These are phyloP conservation scores for Paramisgurnus dabryanus DNA, from an alignment of 2,113 vertebrate genomes.

Conservation along the genomic window DNA sequence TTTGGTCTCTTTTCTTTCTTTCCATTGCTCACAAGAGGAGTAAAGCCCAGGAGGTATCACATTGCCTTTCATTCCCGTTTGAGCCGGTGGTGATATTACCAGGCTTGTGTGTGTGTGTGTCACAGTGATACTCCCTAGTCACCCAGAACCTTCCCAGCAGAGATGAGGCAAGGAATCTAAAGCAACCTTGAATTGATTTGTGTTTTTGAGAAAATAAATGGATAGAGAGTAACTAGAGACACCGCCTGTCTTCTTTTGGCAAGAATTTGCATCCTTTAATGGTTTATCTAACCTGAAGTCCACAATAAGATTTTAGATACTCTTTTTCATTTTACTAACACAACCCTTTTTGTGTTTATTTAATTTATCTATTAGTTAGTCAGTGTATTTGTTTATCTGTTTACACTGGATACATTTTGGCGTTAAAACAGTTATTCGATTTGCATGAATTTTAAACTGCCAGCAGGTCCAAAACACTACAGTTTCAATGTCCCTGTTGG, in stretches of 20 bases:
- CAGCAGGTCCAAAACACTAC: too few relatives aligned
- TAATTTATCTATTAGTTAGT: not conserved
- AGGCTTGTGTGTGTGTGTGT: not conserved
- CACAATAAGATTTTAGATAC: not conserved
- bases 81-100: constrained; percentile 30
- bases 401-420: too few relatives aligned
- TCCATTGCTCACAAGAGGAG: constrained; percentile 1
- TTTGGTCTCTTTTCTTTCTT: constrained; percentile 35
- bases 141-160: constrained; percentile 22
- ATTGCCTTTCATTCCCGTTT: constrained; percentile 17
- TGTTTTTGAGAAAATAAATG: not conserved
- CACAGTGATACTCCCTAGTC: constrained; percentile 21
- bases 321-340: not conserved
- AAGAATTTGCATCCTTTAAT: not conserved
- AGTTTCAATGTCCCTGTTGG: too few relatives aligned
- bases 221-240: not conserved
- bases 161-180: constrained; percentile 11
- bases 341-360: not conserved
- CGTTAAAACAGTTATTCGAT: too few relatives aligned
- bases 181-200: constrained; percentile 25
- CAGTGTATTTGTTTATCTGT: not conserved
- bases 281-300: not conserved
- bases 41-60: constrained; percentile 31
- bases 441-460: too few relatives aligned
- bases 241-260: not conserved